These are phyloP conservation scores for Daboia siamensis DNA, from an alignment of 2,113 vertebrate species.

Conservation along the genomic window DNA sequence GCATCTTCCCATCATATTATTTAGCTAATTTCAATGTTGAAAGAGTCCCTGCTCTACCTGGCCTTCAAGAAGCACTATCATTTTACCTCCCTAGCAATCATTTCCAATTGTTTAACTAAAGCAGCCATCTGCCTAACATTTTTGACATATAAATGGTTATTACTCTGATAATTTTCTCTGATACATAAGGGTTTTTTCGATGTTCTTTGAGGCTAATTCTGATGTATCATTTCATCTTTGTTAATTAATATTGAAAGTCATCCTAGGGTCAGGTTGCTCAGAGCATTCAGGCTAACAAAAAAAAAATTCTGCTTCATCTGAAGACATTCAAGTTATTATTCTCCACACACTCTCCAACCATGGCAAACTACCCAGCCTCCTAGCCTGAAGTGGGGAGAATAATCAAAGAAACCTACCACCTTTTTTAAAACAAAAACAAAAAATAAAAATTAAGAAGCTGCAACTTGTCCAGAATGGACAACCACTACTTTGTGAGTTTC, in stretches of 20 bases:
- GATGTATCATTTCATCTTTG: not conserved
- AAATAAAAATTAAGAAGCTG: not conserved
- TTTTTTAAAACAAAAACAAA: not conserved
- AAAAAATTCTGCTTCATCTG: not conserved
- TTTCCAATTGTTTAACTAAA: conserved; percentile 35
- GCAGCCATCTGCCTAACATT: conserved; percentile 35
- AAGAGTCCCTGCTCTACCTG: conserved; percentile 9
- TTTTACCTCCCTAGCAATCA: conserved; percentile 36
- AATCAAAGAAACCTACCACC: not conserved
- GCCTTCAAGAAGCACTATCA: conserved; percentile 17
- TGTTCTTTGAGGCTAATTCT: not conserved
- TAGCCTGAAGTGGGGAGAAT: not conserved
- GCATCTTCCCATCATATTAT: not conserved
- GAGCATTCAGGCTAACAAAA: not conserved
- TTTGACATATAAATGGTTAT: conserved; percentile 37
- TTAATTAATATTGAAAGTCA: conserved; percentile 18
- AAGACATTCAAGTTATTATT: not conserved
- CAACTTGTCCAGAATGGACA: not conserved
- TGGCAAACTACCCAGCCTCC: not conserved
- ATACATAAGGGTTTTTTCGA: not conserved
- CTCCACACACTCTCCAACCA: not conserved
- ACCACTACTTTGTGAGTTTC: not conserved
- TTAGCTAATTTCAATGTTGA: conserved; percentile 3
- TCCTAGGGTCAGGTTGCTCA: not conserved
- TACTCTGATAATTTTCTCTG: conserved; percentile 41